These are phyloP conservation scores for Cantharis rufa DNA, from an alignment of 2,888 invertebrate genomes.

Conservation along the genomic window DNA sequence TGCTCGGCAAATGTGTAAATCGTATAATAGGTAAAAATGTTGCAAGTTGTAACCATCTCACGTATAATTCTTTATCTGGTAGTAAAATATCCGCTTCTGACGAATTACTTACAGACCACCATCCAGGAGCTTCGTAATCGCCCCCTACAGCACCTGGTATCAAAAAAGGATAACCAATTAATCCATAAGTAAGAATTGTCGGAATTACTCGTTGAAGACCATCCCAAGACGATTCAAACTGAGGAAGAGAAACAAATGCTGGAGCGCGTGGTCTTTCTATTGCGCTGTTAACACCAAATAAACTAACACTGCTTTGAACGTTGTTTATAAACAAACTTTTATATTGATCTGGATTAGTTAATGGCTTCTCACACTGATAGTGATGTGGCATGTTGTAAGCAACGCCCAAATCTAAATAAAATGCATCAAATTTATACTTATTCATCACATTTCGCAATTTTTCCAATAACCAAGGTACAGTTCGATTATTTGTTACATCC, in stretches of 20 bases:
- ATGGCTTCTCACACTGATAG: conserved; percentile 73
- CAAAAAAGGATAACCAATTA: conserved; percentile 90
- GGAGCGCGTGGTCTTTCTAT: conserved; percentile 81
- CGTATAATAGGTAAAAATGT: conserved; percentile 91
- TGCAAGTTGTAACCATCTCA: conserved; percentile 88
- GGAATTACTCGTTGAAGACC: conserved; percentile 75
- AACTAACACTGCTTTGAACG: conserved; percentile 64
- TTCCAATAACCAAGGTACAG: conserved; percentile 77
- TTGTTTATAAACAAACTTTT: conserved; percentile 72
- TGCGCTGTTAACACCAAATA: conserved; percentile 84
- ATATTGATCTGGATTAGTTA: conserved; percentile 83
- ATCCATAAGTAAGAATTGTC: conserved; percentile 83
- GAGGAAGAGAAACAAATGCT: conserved; percentile 83
- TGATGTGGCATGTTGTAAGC: conserved; percentile 87
- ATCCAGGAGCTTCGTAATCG: conserved; percentile 71
- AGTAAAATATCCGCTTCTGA: conserved; percentile 58
- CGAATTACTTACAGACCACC: conserved; percentile 56
- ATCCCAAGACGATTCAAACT: conserved; percentile 87
- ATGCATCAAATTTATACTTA: conserved; percentile 81
- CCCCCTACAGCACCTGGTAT: conserved; percentile 95
- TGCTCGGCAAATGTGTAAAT: conserved; percentile 87
- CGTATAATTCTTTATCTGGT: conserved; percentile 81
- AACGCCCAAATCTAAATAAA: conserved; percentile 80
- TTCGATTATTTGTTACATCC: conserved; percentile 83
- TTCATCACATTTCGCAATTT: conserved; percentile 73